Base-by-base conservation (phyloP, 2,797 vertebrate species). In the Zalophus californianus region DNA sequence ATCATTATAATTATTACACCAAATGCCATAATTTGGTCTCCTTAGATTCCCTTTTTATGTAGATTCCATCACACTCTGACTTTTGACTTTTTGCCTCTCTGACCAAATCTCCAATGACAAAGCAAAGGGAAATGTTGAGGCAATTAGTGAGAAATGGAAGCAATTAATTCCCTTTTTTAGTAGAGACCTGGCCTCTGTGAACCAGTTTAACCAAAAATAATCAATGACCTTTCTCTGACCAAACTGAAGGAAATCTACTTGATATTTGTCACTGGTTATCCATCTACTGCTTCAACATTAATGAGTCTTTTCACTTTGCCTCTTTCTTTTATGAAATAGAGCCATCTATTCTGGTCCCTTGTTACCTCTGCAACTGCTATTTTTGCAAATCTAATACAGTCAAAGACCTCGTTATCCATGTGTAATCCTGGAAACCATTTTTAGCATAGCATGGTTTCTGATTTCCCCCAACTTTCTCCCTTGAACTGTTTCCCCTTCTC, bases 11-110 rank as follows among this genome's bases (percentile, higher is more conserved):
- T 97, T 97, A 98, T 97, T 98, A 97, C 88, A 97, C 97, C 97
- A 97, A 98, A 97, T 97, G 97, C 97, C 96, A 96, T 97, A 98
- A 98, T 98, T 97, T 97, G 97, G 98, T 98, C 98, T 98, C 98
- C 83, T 98, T 96, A 97, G 98, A 98, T 97, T 98, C 96, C 83
- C 92, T 97, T 97, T 98, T 98, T 97, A 98, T 98, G 97, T 97
- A 98, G 97, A 97, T 98, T 97, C 96, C 95, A 97, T 98, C 97
- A 97, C 88, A 98, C 95, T 98, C 93, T 98, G 98, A 98, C 98
- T 98, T 98, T 96, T 98, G 98, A 98, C 98, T 98, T 98, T 97
- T 97, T 54, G 89, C 92, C 94, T 97, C 94, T 96, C 96, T 97
- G 97, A 96, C 97, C 98, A 98, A 98, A 96, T 98, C 98, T 98